phyloP scores from a whole-genome alignment of 2,113 vertebrate genomes.

The Galeopterus variegatus region DNA sequence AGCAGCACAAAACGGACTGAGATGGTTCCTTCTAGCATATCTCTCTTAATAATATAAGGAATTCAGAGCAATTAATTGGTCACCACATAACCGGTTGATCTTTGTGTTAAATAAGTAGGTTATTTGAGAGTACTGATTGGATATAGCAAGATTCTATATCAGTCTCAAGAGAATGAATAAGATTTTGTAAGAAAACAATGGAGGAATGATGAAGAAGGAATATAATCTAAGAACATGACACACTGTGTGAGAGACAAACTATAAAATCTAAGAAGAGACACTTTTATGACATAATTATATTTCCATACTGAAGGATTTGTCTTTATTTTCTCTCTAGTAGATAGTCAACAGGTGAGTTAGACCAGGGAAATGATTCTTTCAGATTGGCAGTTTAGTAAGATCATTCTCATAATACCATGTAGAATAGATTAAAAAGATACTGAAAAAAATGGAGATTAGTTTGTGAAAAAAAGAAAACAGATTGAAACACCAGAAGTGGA shows the following conservation, averaged over 20 bases:
- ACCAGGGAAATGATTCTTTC: background rate
- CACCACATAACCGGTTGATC: background rate
- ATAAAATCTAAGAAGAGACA: background rate
- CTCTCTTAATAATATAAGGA: background rate
- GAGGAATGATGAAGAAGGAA: background rate
- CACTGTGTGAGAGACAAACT: background rate
- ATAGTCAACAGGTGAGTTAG: background rate
- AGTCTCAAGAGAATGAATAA: background rate
- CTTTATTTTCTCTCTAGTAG: background rate
- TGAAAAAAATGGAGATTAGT: background rate
- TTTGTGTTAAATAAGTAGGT: background rate
- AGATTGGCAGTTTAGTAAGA: background rate
- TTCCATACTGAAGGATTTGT: background rate
- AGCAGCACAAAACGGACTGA: background rate
- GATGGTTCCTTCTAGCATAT: background rate
- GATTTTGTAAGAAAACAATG: conserved; percentile 10
- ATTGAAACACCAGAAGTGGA: background rate
- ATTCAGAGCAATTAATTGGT: background rate
- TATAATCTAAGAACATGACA: background rate
- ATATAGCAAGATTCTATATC: background rate
- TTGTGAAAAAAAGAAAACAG: background rate
- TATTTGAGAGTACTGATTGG: background rate
- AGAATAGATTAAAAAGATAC: background rate
- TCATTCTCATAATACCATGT: background rate
- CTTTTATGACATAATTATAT: background rate